These are phyloP conservation scores for Pinna nobilis DNA, from an alignment of 1,140 invertebrate species.

Conservation along the genomic window DNA sequence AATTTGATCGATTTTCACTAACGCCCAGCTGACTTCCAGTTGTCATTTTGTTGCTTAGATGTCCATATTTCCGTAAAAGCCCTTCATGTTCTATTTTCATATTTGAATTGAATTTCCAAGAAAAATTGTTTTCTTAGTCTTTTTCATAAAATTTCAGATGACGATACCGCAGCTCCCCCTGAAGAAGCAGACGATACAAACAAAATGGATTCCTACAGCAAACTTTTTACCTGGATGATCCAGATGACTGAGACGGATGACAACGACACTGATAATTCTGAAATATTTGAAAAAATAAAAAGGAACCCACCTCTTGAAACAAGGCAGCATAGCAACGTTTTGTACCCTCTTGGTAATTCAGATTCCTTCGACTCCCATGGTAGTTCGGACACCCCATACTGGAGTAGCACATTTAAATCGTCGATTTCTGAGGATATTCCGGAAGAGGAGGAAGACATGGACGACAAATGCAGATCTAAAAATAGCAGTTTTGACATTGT, in stretches of 20 bases:
- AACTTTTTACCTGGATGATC: slow-evolving; percentile 6
- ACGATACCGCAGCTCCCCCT: no score
- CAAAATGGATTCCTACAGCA: slow-evolving; percentile 11
- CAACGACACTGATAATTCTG: neutral
- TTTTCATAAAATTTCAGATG: no score
- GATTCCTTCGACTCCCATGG: slow-evolving; percentile 6
- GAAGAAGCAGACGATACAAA: no score
- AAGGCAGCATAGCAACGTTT: no score
- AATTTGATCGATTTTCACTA: no score
- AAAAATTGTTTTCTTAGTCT: no score
- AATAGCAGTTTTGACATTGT: slow-evolving; percentile 7
- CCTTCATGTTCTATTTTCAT: no score
- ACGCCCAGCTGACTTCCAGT: no score
- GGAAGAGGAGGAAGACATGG: slow-evolving; percentile 3
- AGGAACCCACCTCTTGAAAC: slow-evolving; percentile 2
- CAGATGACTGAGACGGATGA: slow-evolving; percentile 12
- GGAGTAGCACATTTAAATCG: slow-evolving; percentile 1
- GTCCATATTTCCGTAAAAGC: no score
- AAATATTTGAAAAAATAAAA: neutral
- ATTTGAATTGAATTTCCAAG: no score
- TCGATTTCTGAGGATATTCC: slow-evolving; percentile 15
- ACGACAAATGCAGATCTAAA: slow-evolving; percentile 11
- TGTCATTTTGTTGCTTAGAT: no score
- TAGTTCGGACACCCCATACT: slow-evolving; percentile 8
- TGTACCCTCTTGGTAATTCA: no score